phyloP scores from a whole-genome alignment of 2,888 invertebrate genomes.

The Cosmorhoe ocellata region DNA sequence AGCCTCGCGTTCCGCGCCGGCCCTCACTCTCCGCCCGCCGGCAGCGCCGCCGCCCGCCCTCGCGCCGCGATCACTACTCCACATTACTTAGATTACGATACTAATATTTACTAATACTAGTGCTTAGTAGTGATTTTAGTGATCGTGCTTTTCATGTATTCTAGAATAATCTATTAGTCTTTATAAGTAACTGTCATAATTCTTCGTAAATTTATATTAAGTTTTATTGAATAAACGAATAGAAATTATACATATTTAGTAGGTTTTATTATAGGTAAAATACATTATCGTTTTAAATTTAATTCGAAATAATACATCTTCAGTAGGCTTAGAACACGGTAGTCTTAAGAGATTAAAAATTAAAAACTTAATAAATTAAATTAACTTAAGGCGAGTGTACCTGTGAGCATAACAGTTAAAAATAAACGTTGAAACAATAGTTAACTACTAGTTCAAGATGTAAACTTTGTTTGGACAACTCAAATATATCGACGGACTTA shows the following conservation, averaged over 20 bases:
- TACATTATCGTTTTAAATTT: no score
- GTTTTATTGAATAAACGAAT: no score
- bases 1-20: conserved; percentile 34
- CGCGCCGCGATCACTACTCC: conserved; percentile 16
- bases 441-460: conserved; percentile 27
- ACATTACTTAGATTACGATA: background rate
- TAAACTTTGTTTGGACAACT: conserved; percentile 30
- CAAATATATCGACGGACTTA: conserved; percentile 24
- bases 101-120: background rate
- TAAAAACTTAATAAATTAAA: conserved; percentile 19
- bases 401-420: conserved; percentile 28
- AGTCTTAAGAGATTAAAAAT: background rate
- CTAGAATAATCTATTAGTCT: no score
- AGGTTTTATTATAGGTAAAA: no score
- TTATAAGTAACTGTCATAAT: no score
- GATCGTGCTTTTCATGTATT: no score
- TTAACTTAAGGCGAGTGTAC: conserved; percentile 17
- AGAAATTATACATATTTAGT: no score
- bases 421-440: conserved; percentile 34
- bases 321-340: no score
- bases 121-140: conserved; percentile 7
- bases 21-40: conserved; percentile 62
- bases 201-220: no score
- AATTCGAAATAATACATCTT: no score
- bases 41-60: conserved; percentile 47